Percentiles rank a stretch among this genome's conserved stretches.
Evolutionary conservation across 1,140 invertebrate species (phyloP).

Genomic region (Dolichoris vasculosae): DNA sequence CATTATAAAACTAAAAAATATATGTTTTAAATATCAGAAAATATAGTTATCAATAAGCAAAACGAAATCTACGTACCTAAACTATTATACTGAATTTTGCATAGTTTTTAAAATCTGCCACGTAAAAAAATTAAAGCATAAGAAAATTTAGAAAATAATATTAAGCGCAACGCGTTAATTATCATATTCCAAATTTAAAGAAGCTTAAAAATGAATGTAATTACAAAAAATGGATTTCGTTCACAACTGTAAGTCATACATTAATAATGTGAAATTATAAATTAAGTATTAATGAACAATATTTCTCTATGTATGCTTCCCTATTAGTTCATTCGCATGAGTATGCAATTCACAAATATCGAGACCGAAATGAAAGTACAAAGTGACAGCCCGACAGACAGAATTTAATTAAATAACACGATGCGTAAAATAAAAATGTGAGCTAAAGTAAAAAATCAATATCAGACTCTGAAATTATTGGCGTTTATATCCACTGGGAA

Average conservation of each 20-base stretch:
- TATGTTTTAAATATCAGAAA: too few relatives aligned
- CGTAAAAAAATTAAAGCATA: too few relatives aligned
- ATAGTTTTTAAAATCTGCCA: too few relatives aligned
- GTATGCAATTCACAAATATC: constrained; percentile 6
- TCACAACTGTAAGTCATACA: not conserved
- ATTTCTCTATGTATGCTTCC: not conserved
- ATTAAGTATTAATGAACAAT: not conserved
- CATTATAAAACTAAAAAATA: too few relatives aligned
- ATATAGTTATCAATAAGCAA: too few relatives aligned
- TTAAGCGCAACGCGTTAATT: not conserved
- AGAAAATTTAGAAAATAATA: not conserved
- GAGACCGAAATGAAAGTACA: not conserved
- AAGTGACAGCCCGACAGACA: constrained; percentile 5
- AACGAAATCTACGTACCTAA: too few relatives aligned
- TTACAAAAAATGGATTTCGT: not conserved
- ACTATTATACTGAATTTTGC: too few relatives aligned
- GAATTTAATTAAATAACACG: constrained; percentile 36
- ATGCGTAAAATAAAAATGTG: constrained; percentile 9
- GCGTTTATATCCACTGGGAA: not conserved
- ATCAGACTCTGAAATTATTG: not conserved
- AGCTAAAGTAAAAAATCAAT: constrained; percentile 24
- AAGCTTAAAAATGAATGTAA: not conserved
- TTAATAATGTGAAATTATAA: not conserved
- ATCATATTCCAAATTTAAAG: not conserved
- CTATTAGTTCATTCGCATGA: not conserved